Evolutionary conservation across 2,113 vertebrate genomes (phyloP), one percentile per base, ranked within the genome.

Genomic region (Plecotus auritus): DNA sequence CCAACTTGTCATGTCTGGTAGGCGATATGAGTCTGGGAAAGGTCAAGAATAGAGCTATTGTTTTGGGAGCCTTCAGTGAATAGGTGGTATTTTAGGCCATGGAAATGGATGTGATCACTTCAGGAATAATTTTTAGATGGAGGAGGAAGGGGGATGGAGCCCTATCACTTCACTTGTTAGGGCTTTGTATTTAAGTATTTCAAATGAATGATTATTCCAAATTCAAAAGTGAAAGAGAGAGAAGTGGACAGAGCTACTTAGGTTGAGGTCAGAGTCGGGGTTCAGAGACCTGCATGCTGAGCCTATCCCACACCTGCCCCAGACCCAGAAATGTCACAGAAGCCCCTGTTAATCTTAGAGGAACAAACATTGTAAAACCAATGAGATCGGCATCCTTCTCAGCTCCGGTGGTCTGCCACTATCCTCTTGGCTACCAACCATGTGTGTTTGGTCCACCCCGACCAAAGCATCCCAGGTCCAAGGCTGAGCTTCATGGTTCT

Each of bases 161-260:
- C 42, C 18, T 17, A 4, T 26, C 23, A 10, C 51, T 80, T 85
- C 47, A 61, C 1, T n/a, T 78, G 14, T 76, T 51, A 91, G 23
- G 72, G 26, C 28, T 93, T 93, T 94, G 37, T 40, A 42, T 20
- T 87, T 59, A 37, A 3, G 2, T 90, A 67, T 87, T 96, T 95
- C 42, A 84, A 83, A 66, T 73, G 40, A 72, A 96, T 86, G 80
- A 28, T 93, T 40, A 85, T 64, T 95, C 40, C 66, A 69, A 47
- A 84, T 91, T 77, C 18, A 84, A 82, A 84, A 3, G 11, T 51
- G 40, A 67, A 77, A 37, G n/a, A 78, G 20, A 69, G 4, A 18
- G 9, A 76, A 67, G 12, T 67, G 1, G 30, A 66, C 10, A 49
- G 47, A 83, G 26, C 1, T 80, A 32, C 14, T 83, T 76, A 83